Conservation (phyloP, 1,140 invertebrate genomes). For the Archegozetes longisetosus region DNA sequence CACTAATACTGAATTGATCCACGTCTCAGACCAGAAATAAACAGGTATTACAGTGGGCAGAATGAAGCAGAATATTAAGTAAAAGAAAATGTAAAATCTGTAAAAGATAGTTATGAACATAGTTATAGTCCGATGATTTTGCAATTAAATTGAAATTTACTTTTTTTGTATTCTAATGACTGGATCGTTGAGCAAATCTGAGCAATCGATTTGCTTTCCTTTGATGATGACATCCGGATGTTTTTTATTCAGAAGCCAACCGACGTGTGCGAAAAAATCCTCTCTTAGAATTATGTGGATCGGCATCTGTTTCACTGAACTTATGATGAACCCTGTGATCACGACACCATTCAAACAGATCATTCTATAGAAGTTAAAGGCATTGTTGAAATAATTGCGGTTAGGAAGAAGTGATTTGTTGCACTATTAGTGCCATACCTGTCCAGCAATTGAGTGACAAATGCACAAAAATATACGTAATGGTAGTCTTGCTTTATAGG, state of each 20-base stretch:
- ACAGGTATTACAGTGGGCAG: conserved; percentile 66
- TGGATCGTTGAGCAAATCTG: conserved; percentile 64
- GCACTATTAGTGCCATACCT: conserved; percentile 25
- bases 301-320: conserved; percentile 85
- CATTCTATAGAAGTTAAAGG: conserved; percentile 45
- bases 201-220: conserved; percentile 65
- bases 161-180: conserved; percentile 63
- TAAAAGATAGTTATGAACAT: conserved; percentile 46
- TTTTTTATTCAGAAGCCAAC: conserved; percentile 80
- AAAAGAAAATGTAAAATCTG: conserved; percentile 24
- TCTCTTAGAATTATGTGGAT: conserved; percentile 82
- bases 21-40: conserved; percentile 63
- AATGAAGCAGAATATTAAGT: conserved; percentile 64
- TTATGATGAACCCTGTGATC: conserved; percentile 94
- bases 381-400: neutral
- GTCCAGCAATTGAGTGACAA: conserved; percentile 64
- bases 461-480: conserved; percentile 30
- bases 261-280: conserved; percentile 92
- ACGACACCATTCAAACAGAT: conserved; percentile 74
- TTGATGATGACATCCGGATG: conserved; percentile 62
- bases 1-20: conserved; percentile 59
- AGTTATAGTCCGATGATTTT: conserved; percentile 25
- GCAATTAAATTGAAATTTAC: conserved; percentile 30
- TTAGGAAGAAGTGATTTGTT: neutral
- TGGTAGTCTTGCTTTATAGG: conserved; percentile 36